Conservation (phyloP, 2,113 vertebrate genomes). For the Perca schrenkii region DNA sequence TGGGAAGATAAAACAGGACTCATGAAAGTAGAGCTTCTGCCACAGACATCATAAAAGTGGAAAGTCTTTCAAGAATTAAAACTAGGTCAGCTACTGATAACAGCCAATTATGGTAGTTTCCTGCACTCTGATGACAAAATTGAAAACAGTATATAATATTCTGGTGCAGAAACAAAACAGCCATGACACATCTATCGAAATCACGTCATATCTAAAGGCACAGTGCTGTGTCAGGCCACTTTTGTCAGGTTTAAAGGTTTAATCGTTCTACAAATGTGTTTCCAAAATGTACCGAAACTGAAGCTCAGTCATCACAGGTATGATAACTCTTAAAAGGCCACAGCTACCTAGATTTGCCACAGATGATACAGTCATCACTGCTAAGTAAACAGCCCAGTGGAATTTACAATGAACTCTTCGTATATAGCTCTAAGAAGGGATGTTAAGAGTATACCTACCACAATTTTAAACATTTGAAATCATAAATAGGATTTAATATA, state of each 20-base stretch:
- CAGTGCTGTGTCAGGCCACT: background rate
- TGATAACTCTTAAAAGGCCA: conserved; percentile 37
- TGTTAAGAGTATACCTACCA: background rate
- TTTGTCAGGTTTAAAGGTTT: conserved; percentile 1
- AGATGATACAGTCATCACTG: conserved; percentile 18
- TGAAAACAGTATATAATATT: background rate
- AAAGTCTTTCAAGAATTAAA: background rate
- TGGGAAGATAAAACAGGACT: background rate
- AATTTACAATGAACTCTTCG: background rate
- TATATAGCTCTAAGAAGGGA: conserved; percentile 32
- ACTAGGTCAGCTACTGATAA: background rate
- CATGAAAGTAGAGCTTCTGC: background rate
- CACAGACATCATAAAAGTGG: background rate
- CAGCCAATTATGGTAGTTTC: background rate
- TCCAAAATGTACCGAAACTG: conserved; percentile 24
- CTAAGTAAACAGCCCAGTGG: background rate
- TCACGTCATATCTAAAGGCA: background rate
- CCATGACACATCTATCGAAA: background rate
- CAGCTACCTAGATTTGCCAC: background rate
- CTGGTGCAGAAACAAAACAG: background rate
- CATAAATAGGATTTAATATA: background rate
- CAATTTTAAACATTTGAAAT: background rate
- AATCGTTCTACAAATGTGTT: background rate
- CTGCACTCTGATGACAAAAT: background rate
- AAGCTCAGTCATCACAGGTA: conserved; percentile 39